Percentiles rank a stretch among this genome's conserved stretches.
phyloP scores from a whole-genome alignment of 2,888 invertebrate genomes.

The Horisme vitalbata region DNA sequence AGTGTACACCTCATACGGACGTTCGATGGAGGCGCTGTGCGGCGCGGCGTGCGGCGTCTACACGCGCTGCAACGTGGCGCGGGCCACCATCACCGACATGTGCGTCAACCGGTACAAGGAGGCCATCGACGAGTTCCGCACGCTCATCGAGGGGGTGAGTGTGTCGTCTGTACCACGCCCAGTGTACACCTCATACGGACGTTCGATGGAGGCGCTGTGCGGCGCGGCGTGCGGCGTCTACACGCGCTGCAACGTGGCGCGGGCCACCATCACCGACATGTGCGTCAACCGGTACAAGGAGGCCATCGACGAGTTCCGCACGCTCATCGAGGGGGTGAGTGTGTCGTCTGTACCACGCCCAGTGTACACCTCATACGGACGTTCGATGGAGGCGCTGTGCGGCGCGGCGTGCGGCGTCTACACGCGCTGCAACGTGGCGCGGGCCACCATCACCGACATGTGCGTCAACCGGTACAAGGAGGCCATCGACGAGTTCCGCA shows the following conservation, averaged over 20 bases:
- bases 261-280: conserved; percentile 95
- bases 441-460: conserved; percentile 94
- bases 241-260: conserved; percentile 94
- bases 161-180: too few relatives aligned
- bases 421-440: conserved; percentile 93
- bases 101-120: conserved; percentile 90
- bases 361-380: too few relatives aligned
- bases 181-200: too few relatives aligned
- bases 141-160: too few relatives aligned
- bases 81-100: conserved; percentile 94
- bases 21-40: too few relatives aligned
- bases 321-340: too few relatives aligned
- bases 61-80: conserved; percentile 93
- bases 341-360: too few relatives aligned
- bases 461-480: conserved; percentile 90
- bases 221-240: conserved; percentile 93
- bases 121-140: conserved; percentile 93
- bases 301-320: too few relatives aligned
- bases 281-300: conserved; percentile 90
- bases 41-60: too few relatives aligned
- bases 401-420: too few relatives aligned
- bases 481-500: conserved; percentile 93
- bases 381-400: too few relatives aligned
- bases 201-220: conserved; percentile 94
- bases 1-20: too few relatives aligned